Conservation (phyloP, 37 sponge, comb jelly and placozoan genomes). For the Lycopodina hypogea region DNA sequence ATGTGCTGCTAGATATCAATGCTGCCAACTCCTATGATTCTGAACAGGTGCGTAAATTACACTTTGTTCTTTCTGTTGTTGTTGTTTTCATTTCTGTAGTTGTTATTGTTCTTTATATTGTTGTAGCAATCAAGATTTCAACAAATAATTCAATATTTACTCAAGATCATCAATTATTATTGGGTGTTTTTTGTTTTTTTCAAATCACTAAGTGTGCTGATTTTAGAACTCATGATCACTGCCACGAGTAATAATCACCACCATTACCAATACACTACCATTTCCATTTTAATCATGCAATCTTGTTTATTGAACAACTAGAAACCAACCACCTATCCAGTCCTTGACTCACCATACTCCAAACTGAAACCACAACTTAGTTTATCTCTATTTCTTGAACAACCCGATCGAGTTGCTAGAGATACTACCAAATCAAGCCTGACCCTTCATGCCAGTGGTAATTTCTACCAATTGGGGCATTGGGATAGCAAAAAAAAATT, state of each 20-base stretch:
- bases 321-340: slow-evolving; percentile 51
- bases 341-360: slow-evolving; percentile 58
- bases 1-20: slow-evolving; percentile 87
- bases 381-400: slow-evolving; percentile 62
- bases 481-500: too few species aligned
- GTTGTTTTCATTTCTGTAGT: neutral
- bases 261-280: too few species aligned
- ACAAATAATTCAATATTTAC: too few species aligned
- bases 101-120: neutral
- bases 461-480: slow-evolving; percentile 60
- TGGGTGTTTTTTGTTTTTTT: too few species aligned
- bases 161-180: too few species aligned
- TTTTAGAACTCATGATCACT: too few species aligned
- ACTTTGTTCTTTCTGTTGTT: neutral
- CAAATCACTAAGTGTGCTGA: too few species aligned
- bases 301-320: too few species aligned
- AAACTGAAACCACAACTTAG: slow-evolving; percentile 66
- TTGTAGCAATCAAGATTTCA: neutral
- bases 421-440: too few species aligned
- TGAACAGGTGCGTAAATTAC: slow-evolving; percentile 2
- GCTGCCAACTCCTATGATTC: slow-evolving; percentile 23
- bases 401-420: too few species aligned
- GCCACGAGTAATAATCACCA: too few species aligned
- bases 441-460: slow-evolving; percentile 54
- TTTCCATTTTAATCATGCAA: too few species aligned